Evolutionary conservation across 2,888 invertebrate species (phyloP).

Genomic region (Chymomyza fuscimana): DNA sequence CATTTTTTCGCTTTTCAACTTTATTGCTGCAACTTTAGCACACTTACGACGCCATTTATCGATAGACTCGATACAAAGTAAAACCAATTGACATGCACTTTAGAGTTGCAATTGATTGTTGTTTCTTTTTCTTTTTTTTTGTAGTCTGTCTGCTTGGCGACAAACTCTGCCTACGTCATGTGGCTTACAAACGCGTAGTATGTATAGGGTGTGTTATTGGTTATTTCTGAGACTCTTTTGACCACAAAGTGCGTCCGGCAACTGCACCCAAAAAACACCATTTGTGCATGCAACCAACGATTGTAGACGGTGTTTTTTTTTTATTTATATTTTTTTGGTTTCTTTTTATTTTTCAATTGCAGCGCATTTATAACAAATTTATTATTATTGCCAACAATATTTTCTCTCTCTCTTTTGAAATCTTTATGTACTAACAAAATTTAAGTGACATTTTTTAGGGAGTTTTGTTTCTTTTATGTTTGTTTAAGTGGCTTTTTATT

Average conservation of each 20-base stretch:
- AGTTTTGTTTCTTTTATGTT: constrained; percentile 44
- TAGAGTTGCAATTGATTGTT: constrained; percentile 29
- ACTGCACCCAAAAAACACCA: neutral
- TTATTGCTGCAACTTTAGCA: too few relatives aligned
- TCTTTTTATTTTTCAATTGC: constrained; percentile 22
- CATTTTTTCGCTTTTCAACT: too few relatives aligned
- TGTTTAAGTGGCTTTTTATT: constrained; percentile 67
- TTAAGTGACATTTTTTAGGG: constrained; percentile 49
- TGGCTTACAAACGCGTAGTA: too few relatives aligned
- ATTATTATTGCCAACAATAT: constrained; percentile 58
- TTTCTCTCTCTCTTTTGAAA: neutral
- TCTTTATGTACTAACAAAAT: neutral
- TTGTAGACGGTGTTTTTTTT: constrained; percentile 51
- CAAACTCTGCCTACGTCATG: neutral
- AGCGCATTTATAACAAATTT: constrained; percentile 1
- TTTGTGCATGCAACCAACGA: constrained; percentile 22
- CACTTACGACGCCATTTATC: too few relatives aligned
- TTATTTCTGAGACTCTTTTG: constrained; percentile 37
- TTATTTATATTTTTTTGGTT: constrained; percentile 38
- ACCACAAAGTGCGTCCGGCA: neutral
- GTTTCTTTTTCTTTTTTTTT: constrained; percentile 26
- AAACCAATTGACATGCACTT: constrained; percentile 53
- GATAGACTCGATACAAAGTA: neutral
- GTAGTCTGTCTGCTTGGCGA: constrained; percentile 7
- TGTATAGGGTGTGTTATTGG: neutral